These are phyloP conservation scores for Mythimna pallens DNA, from an alignment of 2,888 invertebrate genomes.

Conservation along the genomic window DNA sequence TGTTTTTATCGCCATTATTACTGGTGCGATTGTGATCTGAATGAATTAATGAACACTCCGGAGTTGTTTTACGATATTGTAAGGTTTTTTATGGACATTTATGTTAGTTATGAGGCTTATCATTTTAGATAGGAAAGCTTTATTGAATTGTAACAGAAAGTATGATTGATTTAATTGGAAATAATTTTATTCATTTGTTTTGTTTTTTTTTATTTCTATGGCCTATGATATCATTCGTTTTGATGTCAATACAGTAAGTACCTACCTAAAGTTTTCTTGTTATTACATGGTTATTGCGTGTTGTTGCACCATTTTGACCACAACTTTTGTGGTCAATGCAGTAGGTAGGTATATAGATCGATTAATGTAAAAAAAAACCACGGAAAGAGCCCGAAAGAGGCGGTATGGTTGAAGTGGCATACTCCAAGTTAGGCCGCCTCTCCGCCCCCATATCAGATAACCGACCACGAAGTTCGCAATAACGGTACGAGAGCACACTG, in stretches of 20 bases:
- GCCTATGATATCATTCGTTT: background rate
- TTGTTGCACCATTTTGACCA: background rate
- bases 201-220: too few relatives aligned
- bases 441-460: constrained; percentile 51
- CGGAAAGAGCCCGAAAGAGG: constrained; percentile 31
- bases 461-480: constrained; percentile 63
- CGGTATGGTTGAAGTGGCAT: constrained; percentile 56
- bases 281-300: background rate
- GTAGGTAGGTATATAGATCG: background rate
- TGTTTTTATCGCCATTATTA: constrained; percentile 71
- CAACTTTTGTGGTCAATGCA: background rate
- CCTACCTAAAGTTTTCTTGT: background rate
- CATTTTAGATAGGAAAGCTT: background rate
- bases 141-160: constrained; percentile 20
- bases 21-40: constrained; percentile 71
- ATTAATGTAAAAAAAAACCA: constrained; percentile 33
- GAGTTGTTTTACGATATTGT: constrained; percentile 62
- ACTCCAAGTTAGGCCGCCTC: constrained; percentile 73
- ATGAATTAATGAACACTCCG: constrained; percentile 69
- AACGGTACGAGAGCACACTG: constrained; percentile 72
- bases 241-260: background rate
- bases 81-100: constrained; percentile 45
- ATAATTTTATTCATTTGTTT: background rate
- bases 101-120: constrained; percentile 15
- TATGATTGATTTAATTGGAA: background rate